Percentiles rank a stretch among this genome's conserved stretches.
Evolutionary conservation across 2,113 vertebrate species (phyloP).

Genomic region (Corydoras sp.): DNA sequence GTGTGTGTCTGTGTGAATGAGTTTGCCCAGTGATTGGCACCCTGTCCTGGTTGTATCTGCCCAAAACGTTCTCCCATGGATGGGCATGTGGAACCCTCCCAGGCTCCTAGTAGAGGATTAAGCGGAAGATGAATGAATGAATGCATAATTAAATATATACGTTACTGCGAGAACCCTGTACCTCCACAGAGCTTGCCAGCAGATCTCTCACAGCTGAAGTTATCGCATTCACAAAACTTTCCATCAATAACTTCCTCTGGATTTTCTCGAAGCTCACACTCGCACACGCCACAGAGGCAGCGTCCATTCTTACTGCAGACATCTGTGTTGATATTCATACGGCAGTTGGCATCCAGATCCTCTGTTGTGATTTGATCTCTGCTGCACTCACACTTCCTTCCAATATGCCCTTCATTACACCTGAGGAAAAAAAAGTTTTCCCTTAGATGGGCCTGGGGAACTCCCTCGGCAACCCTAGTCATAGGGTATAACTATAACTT

Average conservation of each 20-base stretch:
- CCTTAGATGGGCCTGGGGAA: background rate
- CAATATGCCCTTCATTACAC: slow-evolving; percentile 89
- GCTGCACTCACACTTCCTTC: slow-evolving; percentile 86
- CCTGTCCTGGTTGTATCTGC: no score
- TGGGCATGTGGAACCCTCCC: no score
- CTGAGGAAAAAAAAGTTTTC: slow-evolving; percentile 54
- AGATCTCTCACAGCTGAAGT: slow-evolving; percentile 94
- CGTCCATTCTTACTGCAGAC: slow-evolving; percentile 95
- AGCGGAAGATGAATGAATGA: no score
- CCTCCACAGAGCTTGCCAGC: slow-evolving; percentile 93
- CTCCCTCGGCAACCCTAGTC: no score
- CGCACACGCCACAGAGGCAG: slow-evolving; percentile 91
- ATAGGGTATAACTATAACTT: no score
- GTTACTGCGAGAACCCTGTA: slow-evolving; percentile 38
- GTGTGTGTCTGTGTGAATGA: no score
- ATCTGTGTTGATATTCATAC: slow-evolving; percentile 85
- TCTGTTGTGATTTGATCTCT: slow-evolving; percentile 90
- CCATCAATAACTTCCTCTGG: slow-evolving; percentile 85
- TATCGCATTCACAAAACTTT: slow-evolving; percentile 93
- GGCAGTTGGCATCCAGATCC: slow-evolving; percentile 91
- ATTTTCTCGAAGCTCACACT: slow-evolving; percentile 88
- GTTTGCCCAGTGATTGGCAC: no score
- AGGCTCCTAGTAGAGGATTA: no score
- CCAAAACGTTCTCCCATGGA: no score
- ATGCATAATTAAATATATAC: no score